Evolutionary conservation across 1,140 invertebrate species (phyloP), one percentile per base, ranked within the genome.

Genomic region (Formica selysi): DNA sequence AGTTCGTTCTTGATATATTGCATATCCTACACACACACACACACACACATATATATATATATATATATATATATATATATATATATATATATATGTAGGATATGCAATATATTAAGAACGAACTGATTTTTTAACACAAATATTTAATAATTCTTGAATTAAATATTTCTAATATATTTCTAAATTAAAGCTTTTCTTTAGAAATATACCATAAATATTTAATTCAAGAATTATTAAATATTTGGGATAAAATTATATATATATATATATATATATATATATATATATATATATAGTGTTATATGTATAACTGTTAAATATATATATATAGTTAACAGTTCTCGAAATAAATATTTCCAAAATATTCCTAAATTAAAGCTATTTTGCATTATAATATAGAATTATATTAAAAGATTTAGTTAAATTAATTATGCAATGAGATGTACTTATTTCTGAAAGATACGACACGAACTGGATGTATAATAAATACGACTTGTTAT

Each of bases 401-500:
- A 36, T 48, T 54, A 73, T 36, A 32, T 54, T 78, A 22, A 78
- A 10, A 59, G 11, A 61, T 61, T 59, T 6, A 32, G 10, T 19
- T 19, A 26, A 65, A 54, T 57, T 64, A 44, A 80, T 68, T 19
- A n/a, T 44, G 13, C n/a, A 29, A 32, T 11, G 19, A 19, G 4
- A 65, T 29, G 11, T 26, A 51, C 19, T 61, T 19, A 59, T 76
- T 41, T 41, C 38, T 19, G 29, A 67, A 67, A 54, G n/a, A 67
- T 36, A 54, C 26, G 26, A 29, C 4, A 51, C 48, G 10, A 10
- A 26, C n/a, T 13, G 8, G 41, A 2, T 44, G 2, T 11, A 2
- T 13, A 70, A 59, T n/a, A 68, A 64, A 71, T 7, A 59, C 3
- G 29, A 32, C 11, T 64, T 44, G 26, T 81, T 71, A 57, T 71